Conservation (phyloP, 2,113 vertebrate species). For the Gadus chalcogrammus region DNA sequence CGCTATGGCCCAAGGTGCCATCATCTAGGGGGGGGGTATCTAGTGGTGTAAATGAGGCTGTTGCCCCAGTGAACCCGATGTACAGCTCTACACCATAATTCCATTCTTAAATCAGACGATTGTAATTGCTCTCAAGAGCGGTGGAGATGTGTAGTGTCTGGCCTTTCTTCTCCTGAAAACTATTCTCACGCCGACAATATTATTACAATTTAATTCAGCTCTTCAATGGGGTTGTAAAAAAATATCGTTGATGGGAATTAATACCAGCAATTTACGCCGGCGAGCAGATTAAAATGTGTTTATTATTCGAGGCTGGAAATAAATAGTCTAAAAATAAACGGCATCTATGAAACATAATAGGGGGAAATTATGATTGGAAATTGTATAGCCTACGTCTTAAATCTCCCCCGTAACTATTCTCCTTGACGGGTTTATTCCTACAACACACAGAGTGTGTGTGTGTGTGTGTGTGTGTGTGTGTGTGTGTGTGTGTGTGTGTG, state of each 20-base stretch:
- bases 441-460: slow-evolving; percentile 21
- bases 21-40: slow-evolving; percentile 73
- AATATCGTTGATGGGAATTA: background rate
- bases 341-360: slow-evolving; percentile 55
- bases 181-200: background rate
- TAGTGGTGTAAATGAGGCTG: slow-evolving; percentile 91
- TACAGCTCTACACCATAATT: slow-evolving; percentile 85
- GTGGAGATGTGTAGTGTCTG: slow-evolving; percentile 11
- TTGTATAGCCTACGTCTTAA: slow-evolving; percentile 68
- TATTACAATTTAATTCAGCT: background rate
- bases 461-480: too few species aligned
- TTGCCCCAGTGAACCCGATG: slow-evolving; percentile 90
- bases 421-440: slow-evolving; percentile 71
- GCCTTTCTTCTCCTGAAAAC: too few species aligned
- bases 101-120: slow-evolving; percentile 84
- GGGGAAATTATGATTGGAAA: slow-evolving; percentile 72
- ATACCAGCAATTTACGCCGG: background rate
- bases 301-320: slow-evolving; percentile 41
- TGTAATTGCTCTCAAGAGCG: slow-evolving; percentile 69
- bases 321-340: slow-evolving; percentile 50
- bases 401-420: slow-evolving; percentile 64
- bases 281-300: slow-evolving; percentile 34
- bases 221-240: slow-evolving; percentile 8
- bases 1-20: slow-evolving; percentile 97
- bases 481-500: too few species aligned